Evolutionary conservation across 2,888 invertebrate species (phyloP), one percentile per base, ranked within the genome.

Genomic region (Troilus luridus): DNA sequence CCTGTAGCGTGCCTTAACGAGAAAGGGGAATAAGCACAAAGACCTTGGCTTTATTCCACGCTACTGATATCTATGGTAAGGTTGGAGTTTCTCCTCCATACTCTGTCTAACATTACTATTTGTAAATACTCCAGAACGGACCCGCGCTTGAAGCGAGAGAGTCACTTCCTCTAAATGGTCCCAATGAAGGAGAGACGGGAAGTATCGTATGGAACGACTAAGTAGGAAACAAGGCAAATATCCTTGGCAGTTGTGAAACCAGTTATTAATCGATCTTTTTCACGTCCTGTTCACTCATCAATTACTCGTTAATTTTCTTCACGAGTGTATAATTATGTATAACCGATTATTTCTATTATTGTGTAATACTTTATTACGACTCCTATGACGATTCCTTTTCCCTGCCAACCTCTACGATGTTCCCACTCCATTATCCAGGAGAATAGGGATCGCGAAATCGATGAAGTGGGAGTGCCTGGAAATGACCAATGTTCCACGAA

Each of bases 111-210:
- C 72, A 19, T 41, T 77, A 77, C 72, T 77, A 41, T 77, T 77
- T 17, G 27, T 77, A 77, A 77, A 77, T 77, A 41, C 12, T 27
- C 17, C 27, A 41, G 67, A 67, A 24, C 67, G 14, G 1, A 64
- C 64, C n/a, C 64, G n/a, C 10, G n/a, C 14, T 24, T 67, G 67
- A 12, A 77, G 27, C 12, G 8, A 77, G 24, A 12, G 72, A 41
- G 17, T 27, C 27, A 9, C 72, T 77, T 77, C 72, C 72, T 77
- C 12, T 41, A 77, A 85, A 85, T 85, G 85, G 85, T 2, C 10
- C 85, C 85, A 85, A 85, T 85, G 85, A 85, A 58, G 85, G 85
- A 27, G 41, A 85, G 10, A 85, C 85, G 85, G 85, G 85, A 85
- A 85, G 85, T 58, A 56, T 21, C 56, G n/a, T 58, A 85, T 85